These are phyloP conservation scores for Pleuronectes platessa DNA, from an alignment of 2,113 vertebrate species.

Conservation along the genomic window DNA sequence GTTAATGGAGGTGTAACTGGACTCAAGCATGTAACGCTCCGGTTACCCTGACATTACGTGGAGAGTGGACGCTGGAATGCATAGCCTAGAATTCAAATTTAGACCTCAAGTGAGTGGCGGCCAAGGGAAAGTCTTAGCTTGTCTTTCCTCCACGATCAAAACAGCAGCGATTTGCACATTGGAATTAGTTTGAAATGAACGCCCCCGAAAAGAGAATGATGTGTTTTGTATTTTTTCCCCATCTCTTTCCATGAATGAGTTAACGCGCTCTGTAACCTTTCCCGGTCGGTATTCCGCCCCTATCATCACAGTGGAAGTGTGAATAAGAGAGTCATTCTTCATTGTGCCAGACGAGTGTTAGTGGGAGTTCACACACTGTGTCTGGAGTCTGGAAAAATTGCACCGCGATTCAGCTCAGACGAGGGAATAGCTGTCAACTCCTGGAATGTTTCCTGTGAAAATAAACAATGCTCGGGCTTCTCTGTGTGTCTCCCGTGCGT, in stretches of 20 bases:
- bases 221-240: neutral
- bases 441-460: conserved; percentile 82
- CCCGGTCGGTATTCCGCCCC: conserved; percentile 15
- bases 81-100: conserved; percentile 73
- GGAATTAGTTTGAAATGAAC: neutral
- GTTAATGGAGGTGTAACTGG: conserved; percentile 77
- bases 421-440: conserved; percentile 80
- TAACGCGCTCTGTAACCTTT: conserved; percentile 22
- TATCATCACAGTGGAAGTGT: conserved; percentile 53
- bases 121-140: conserved; percentile 36
- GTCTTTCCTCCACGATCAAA: conserved; percentile 13
- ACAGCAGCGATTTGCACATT: neutral
- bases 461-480: conserved; percentile 77
- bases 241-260: conserved; percentile 27
- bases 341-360: conserved; percentile 56
- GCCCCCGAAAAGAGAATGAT: neutral
- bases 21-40: conserved; percentile 70
- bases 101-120: conserved; percentile 62
- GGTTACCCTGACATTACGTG: conserved; percentile 78
- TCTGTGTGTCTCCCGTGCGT: conserved; percentile 45
- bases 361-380: conserved; percentile 62
- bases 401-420: conserved; percentile 61
- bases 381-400: conserved; percentile 79
- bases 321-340: conserved; percentile 68
- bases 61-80: conserved; percentile 63